These are phyloP conservation scores for Phycodurus eques DNA, from an alignment of 2,113 vertebrate genomes.

Conservation along the genomic window DNA sequence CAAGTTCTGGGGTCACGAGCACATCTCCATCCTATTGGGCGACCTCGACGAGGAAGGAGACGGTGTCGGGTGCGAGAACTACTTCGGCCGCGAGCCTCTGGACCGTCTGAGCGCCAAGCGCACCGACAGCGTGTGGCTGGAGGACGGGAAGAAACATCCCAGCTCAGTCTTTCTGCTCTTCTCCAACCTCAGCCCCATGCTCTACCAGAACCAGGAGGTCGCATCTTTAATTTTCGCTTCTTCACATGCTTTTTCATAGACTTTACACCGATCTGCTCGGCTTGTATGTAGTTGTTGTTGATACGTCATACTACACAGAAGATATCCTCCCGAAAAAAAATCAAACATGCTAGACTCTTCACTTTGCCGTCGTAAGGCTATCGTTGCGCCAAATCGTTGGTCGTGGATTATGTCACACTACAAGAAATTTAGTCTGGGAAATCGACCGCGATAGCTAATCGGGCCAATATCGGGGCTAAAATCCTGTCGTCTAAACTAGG, in stretches of 20 bases:
- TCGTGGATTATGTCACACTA: no score
- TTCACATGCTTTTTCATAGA: neutral
- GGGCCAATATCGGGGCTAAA: no score
- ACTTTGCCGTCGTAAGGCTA: no score
- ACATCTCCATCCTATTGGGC: conserved; percentile 78
- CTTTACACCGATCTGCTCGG: neutral
- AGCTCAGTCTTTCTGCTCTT: conserved; percentile 84
- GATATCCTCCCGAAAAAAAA: no score
- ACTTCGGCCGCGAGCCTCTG: conserved; percentile 83
- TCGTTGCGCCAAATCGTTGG: no score
- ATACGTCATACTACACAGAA: no score
- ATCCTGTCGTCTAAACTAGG: no score
- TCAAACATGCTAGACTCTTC: no score
- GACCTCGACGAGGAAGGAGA: conserved; percentile 43
- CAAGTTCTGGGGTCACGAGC: conserved; percentile 90
- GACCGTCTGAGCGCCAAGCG: conserved; percentile 85
- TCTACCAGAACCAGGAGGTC: conserved; percentile 31
- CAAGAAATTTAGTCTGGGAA: no score
- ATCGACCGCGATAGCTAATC: no score
- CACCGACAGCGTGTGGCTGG: conserved; percentile 79
- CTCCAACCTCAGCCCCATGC: conserved; percentile 82
- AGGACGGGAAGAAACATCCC: conserved; percentile 70
- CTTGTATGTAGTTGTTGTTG: no score
- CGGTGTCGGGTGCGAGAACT: conserved; percentile 73
- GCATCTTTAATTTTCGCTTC: neutral